These are phyloP conservation scores for Tachuris rubrigastra DNA, from an alignment of 2,113 vertebrate species.

Conservation along the genomic window DNA sequence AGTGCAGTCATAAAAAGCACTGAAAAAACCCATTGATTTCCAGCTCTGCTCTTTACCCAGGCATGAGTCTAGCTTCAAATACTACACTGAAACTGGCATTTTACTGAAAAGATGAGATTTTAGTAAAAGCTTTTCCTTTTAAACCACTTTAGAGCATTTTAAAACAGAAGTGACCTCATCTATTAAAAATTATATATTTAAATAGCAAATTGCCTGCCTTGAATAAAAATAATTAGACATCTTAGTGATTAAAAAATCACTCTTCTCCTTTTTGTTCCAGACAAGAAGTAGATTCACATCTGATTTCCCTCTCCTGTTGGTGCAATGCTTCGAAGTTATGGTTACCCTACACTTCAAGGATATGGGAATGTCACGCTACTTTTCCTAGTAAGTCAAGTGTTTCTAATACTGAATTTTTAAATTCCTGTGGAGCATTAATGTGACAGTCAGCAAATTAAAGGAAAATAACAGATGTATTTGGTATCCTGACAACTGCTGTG, in stretches of 20 bases:
- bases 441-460: not conserved
- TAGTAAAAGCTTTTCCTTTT: not conserved
- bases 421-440: not conserved
- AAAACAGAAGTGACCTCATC: not conserved
- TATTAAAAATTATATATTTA: not conserved
- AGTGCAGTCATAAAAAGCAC: not conserved
- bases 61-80: not conserved
- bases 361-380: not conserved
- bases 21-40: not conserved
- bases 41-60: not conserved
- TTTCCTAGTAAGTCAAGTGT: not conserved
- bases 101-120: not conserved
- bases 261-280: not conserved
- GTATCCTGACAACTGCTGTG: fast-evolving
- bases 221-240: not conserved
- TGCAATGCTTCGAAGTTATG: not conserved
- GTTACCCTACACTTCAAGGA: not conserved
- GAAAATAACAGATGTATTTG: not conserved
- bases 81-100: not conserved
- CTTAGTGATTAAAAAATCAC: not conserved
- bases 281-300: not conserved
- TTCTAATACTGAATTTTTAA: not conserved
- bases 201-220: not conserved
- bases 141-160: not conserved
- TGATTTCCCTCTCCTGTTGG: not conserved